These are phyloP conservation scores for Cotesia congregata DNA, from an alignment of 2,888 invertebrate genomes.

Conservation along the genomic window DNA sequence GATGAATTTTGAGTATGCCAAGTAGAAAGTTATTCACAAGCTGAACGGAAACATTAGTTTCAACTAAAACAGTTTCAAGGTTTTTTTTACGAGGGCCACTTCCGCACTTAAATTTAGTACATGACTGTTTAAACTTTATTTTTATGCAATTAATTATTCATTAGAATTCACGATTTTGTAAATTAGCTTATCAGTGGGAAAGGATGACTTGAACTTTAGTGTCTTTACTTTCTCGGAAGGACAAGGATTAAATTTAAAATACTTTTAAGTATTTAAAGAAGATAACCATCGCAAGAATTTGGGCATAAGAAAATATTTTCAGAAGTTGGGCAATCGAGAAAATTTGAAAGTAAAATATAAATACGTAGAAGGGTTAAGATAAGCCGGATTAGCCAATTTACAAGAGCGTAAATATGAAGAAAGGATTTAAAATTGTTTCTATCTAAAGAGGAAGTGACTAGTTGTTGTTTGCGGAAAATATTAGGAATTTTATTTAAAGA, in stretches of 20 bases:
- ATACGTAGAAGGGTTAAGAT: not conserved
- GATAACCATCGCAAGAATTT: not conserved
- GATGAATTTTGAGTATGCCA: conserved; percentile 24
- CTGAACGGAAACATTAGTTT: conserved; percentile 41
- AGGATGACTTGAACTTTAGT: too few species aligned
- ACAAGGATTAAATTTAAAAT: too few species aligned
- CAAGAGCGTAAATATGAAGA: not conserved
- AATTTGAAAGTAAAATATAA: not conserved
- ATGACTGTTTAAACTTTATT: not conserved
- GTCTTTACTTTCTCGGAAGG: too few species aligned
- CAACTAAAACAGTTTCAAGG: conserved; percentile 37
- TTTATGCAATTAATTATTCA: not conserved
- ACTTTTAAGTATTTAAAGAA: not conserved
- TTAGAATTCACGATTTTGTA: not conserved
- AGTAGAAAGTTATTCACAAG: conserved; percentile 39
- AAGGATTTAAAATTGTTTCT: not conserved
- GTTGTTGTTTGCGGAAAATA: conserved; percentile 36
- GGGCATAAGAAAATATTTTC: not conserved
- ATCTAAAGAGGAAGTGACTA: not conserved
- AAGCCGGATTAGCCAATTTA: not conserved
- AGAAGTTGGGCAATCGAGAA: not conserved
- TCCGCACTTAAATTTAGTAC: conserved; percentile 18
- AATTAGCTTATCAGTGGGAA: not conserved
- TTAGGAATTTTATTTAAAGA: conserved; percentile 35
- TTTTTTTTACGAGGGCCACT: conserved; percentile 29